Percentiles rank a stretch among this genome's conserved stretches.
These are phyloP conservation scores for Megaceryle maxima DNA, from an alignment of 2,113 vertebrate species.

Conservation along the genomic window DNA sequence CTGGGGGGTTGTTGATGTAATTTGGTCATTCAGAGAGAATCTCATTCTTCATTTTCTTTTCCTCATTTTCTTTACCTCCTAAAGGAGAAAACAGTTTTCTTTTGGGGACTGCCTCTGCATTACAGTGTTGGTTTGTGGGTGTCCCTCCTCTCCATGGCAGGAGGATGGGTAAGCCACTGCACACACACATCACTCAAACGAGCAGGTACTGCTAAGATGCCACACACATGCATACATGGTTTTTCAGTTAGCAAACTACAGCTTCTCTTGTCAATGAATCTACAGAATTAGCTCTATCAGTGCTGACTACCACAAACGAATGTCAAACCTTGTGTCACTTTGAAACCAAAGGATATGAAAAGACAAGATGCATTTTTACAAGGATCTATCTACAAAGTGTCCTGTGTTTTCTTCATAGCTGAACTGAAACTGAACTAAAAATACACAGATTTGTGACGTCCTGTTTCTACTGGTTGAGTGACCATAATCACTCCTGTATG, in stretches of 20 bases:
- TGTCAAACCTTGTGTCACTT: background rate
- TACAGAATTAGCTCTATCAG: background rate
- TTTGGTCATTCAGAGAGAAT: background rate
- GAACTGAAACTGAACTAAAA: background rate
- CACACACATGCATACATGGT: background rate
- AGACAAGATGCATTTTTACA: background rate
- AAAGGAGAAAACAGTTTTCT: background rate
- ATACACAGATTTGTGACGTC: background rate
- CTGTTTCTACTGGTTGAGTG: background rate
- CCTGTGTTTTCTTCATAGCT: background rate
- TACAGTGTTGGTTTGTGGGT: background rate
- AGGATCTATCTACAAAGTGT: background rate
- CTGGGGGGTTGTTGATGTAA: background rate
- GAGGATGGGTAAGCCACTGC: background rate
- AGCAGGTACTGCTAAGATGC: background rate
- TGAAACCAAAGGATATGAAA: background rate
- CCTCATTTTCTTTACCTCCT: background rate
- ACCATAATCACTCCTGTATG: background rate
- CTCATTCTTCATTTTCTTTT: background rate
- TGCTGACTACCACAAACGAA: background rate
- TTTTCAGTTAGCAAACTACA: background rate
- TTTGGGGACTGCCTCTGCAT: background rate
- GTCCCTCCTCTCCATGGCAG: background rate
- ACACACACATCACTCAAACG: rapidly evolving
- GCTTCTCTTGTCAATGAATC: background rate